Base-by-base conservation (phyloP, 2,888 invertebrate genomes). In the Dicranocentrus wangi region DNA sequence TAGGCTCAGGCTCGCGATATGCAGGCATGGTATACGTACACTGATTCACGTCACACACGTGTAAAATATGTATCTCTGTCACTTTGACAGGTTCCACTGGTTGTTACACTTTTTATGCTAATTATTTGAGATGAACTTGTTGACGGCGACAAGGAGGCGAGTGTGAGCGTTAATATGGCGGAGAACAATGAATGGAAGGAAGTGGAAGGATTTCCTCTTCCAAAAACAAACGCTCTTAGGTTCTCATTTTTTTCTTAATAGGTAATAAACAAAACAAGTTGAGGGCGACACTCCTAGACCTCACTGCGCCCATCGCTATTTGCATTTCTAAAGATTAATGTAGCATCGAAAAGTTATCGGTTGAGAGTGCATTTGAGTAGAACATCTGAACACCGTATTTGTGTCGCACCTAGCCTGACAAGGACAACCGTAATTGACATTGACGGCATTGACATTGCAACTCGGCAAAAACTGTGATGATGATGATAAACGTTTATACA, bases 51-150 rank as follows among this genome's bases (percentile, higher is more conserved):
- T 47, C 15, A n/a, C 15, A 5, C 7, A 23, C 5, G 55, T n/a
- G 55, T 23, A 23, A 19, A 15, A 21, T 21, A 55, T 55, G 55
- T 21, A 10, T 1, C 55, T 55, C 21, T 55, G 19, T 55, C 21
- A 5, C 23, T 21, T 23, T 21, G 47, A 55, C 55, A 55, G 23
- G 21, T 55, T n/a, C n/a, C 55, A 23, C 15, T n/a, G 7, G n/a
- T 55, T 55, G 19, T 23, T 19, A 55, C 23, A 55, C 55, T 21
- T 55, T 55, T 19, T 55, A 55, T 55, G 55, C 55, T 10, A 55
- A 19, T 55, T 55, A n/a, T 19, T 21, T 8, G 23, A 55, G 51
- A 51, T 51, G 7, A 17, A n/a, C n/a, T 51, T 51, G 13, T 51
- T n/a, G n/a, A 8, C 5, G 5, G 51, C 17, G 10, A 51, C n/a